Base-by-base conservation (phyloP, 2,113 vertebrate species). In the Ammodytes marinus region DNA sequence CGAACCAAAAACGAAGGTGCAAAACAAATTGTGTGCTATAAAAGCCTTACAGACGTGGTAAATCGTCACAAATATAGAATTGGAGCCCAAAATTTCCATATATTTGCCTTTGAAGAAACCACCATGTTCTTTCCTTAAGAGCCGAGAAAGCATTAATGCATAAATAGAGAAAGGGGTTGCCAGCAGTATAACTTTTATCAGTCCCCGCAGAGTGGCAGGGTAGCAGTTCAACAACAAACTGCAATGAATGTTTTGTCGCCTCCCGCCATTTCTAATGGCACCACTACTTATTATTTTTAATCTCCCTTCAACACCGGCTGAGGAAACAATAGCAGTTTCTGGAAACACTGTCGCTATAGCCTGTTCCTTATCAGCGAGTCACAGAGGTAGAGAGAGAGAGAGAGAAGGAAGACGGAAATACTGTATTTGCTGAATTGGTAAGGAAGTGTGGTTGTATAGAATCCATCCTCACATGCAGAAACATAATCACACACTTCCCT, bases 271-370 rank as follows among this genome's bases (percentile, higher is more conserved):
- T 88, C 81, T 86, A 85, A 88, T 80, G 79, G 73, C 83, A 77
- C 52, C 70, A 58, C 69, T 19, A 79, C 83, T 89, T 91, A 90
- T 92, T 93, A 86, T 89, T 89, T 90, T 88, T 89, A 91, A 91
- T 93, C 92, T 88, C 85, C 43, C 66, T 61, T 83, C 79, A 82
- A 79, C 83, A 83, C 58, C 47, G 54, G 77, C 82, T 87, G 52
- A 39, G 76, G 71, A 90, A 91, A 94, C 88, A 91, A 91, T 90
- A 67, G 55, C 50, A 8, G 58, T 43, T 79, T 87, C 59, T 88
- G 70, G 75, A 81, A 89, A 80, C 70, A 58, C 68, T 46, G 77
- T 74, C 63, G 82, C 89, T 87, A 60, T 58, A 67, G 87, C 63
- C 67, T n/a, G 86, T 86, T 83, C 68, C 88, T 94, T 93, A 94